Percentiles rank a stretch among this genome's conserved stretches.
Conservation (phyloP, 2,888 invertebrate genomes). For the Trachelus troglodyta region DNA sequence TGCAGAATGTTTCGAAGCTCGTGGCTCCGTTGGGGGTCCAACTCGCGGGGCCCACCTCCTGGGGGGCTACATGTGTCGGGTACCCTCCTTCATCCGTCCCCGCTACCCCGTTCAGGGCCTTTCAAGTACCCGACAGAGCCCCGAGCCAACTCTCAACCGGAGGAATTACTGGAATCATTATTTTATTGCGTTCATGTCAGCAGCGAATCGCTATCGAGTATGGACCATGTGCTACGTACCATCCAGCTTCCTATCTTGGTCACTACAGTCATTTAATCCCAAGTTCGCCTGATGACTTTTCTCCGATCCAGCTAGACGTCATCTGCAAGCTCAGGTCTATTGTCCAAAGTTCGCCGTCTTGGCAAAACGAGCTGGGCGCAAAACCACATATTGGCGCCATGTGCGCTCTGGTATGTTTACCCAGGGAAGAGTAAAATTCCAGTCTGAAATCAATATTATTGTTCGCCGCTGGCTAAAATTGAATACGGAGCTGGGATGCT, state of each 20-base stretch:
- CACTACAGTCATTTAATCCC: neutral
- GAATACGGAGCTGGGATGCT: slow-evolving; percentile 29
- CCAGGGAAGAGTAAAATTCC: slow-evolving; percentile 55
- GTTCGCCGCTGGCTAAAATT: slow-evolving; percentile 56
- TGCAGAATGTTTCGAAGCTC: slow-evolving; percentile 55
- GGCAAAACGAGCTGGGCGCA: slow-evolving; percentile 3
- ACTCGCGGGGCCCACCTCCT: slow-evolving; percentile 42
- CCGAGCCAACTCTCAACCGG: slow-evolving; percentile 28
- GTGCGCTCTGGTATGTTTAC: slow-evolving; percentile 60
- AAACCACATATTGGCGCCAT: slow-evolving; percentile 57
- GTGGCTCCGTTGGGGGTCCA: slow-evolving; percentile 54
- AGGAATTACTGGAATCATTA: slow-evolving; percentile 50
- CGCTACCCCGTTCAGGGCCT: slow-evolving; percentile 40
- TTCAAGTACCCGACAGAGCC: slow-evolving; percentile 53
- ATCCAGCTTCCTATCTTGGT: neutral
- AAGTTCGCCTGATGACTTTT: neutral
- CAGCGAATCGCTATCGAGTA: neutral
- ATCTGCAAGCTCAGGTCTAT: neutral
- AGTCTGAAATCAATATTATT: slow-evolving; percentile 60
- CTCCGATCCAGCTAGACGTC: neutral
- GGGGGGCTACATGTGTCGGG: slow-evolving; percentile 58
- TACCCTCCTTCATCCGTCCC: slow-evolving; percentile 40
- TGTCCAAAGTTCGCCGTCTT: neutral
- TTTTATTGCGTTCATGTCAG: slow-evolving; percentile 30
- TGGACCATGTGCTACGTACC: neutral